Evolutionary conservation across 1,140 invertebrate genomes (phyloP), one percentile per base, ranked within the genome.

Genomic region (Neotoxoptera formosana): DNA sequence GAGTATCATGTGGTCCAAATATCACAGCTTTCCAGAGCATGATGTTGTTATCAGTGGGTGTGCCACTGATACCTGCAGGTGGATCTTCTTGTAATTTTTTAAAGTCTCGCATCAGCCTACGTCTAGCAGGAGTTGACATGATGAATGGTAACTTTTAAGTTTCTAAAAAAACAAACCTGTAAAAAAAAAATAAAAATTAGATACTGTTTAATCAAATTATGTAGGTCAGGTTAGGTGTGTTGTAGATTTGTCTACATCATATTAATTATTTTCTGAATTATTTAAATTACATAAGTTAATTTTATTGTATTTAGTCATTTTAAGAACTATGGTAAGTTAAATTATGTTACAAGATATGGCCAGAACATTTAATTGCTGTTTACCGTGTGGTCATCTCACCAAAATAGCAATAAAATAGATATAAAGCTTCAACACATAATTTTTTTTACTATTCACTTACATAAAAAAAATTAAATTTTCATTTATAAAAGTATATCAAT

Each of bases 21-120:
- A 99, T 99, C 95, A 99, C 98, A 95, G 99, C 99, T 97, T 99
- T 99, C 99, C 99, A 99, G 96, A 99, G 97, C 98, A 99, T 99
- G 95, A 99, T 99, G 96, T 99, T 99, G 96, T 99, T 99, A 95
- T 99, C 99, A 30, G 99, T 99, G 56, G 99, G 99, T 94, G 99
- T 99, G 94, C 99, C 99, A 95, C 98, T 99, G 88, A 99, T 99
- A 95, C 99, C 99, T 94, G 99, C 99, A 87, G 99, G 99, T 95
- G 99, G 99, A 96, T 99, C 99, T 96, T 99, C 99, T 97, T 99
- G 98, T 95, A 99, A 97, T 95, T 98, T 98, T 97, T 99, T 99
- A 96, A 99, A 99, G 96, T 99, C 99, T 96, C 98, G 97, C 98
- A 99, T 99, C 94, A 99, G 96, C 96, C 99, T 97, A 96, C 98